Base-by-base conservation (phyloP, 2,797 vertebrate species). In the Iguana delicatissima region DNA sequence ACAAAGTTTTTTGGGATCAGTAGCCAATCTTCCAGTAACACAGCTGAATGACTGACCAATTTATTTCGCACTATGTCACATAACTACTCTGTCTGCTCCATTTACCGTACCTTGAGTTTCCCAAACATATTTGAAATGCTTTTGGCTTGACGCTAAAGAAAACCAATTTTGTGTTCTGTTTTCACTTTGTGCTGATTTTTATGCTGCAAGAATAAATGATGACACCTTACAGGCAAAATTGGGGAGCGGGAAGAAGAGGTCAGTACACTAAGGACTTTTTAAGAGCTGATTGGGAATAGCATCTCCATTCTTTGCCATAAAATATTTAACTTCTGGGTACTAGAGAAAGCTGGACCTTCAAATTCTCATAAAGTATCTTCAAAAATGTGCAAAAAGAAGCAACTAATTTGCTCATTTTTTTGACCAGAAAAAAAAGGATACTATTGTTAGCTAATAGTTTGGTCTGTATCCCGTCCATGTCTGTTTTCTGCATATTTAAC, bases 11-110 rank as follows among this genome's bases (percentile, higher is more conserved):
- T 93, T 42, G 90, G 79, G n/a, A 90, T 55, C 18, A 89, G 52
- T 16, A 87, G 0, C 6, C 13, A 87, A 0, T 14, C 16, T 91
- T 95, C 77, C 82, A 80, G 74, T 84, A 95, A 94, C n/a, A 85
- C 0, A 35, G 3, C 84, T 50, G 67, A 86, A 0, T 22, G 42
- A 84, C 80, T 90, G 24, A 46, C 85, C 38, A 91, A 88, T 94
- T 89, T 89, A 73, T n/a, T 90, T 89, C 55, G 26, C 24, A 64
- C 52, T 42, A 81, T 88, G 73, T 92, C 67, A 88, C 22, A 50
- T 62, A 86, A 52, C 0, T 55, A 69, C 32, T 35, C 85, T 7
- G 80, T 55, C 52, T 84, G 16, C 0, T 89, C 14, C 59, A 86
- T 92, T 90, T 89, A 91, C 82, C 76, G 73, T 13, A 84, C 7